Evolutionary conservation across 2,888 invertebrate species (phyloP).

Genomic region (Ctenicera cuprea): DNA sequence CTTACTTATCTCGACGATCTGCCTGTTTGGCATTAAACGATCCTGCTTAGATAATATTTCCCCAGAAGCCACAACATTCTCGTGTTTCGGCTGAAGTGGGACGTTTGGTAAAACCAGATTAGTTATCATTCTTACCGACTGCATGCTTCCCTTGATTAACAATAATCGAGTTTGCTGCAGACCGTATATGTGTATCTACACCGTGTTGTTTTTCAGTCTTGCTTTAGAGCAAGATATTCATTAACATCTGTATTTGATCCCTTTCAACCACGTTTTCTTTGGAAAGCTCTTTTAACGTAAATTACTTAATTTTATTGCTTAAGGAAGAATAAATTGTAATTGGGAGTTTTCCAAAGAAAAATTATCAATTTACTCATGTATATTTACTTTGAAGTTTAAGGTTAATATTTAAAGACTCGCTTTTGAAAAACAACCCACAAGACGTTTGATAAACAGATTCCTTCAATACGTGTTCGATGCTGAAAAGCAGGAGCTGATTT

Average conservation of each 20-base stretch:
- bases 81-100: not conserved
- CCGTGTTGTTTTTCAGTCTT: no score
- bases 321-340: constrained; percentile 7
- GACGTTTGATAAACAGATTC: constrained; percentile 46
- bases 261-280: constrained; percentile 8
- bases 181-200: no score
- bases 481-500: constrained; percentile 49
- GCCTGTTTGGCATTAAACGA: constrained; percentile 13
- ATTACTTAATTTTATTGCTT: no score
- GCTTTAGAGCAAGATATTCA: constrained; percentile 1
- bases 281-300: not conserved
- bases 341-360: not conserved
- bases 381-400: constrained; percentile 31
- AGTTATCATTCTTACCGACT: constrained; percentile 2
- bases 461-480: constrained; percentile 43
- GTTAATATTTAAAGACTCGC: constrained; percentile 30
- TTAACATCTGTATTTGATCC: constrained; percentile 11
- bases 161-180: no score
- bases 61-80: not conserved
- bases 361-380: constrained; percentile 17
- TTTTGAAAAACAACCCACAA: constrained; percentile 19
- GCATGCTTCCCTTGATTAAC: not conserved
- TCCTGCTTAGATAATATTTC: constrained; percentile 21
- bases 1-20: constrained; percentile 16
- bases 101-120: not conserved